Conservation (phyloP, 2,113 vertebrate species). For the Dendropsophus ebraccatus region DNA sequence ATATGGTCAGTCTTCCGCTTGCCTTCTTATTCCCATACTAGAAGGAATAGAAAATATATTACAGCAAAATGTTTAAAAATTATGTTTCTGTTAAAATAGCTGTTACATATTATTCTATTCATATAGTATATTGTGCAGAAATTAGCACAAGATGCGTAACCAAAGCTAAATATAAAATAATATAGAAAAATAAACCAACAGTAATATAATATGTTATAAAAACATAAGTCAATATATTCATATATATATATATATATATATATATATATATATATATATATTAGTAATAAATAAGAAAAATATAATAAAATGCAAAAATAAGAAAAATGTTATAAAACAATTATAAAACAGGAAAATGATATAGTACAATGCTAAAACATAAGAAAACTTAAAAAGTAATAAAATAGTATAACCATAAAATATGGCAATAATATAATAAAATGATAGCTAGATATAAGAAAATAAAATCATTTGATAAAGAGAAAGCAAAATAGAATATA, state of each 20-base stretch:
- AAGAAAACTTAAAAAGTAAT: too few relatives aligned
- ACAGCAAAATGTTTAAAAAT: background rate
- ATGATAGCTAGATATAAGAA: too few relatives aligned
- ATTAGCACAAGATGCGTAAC: background rate
- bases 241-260: too few relatives aligned
- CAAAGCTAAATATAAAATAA: background rate
- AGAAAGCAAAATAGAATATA: background rate
- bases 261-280: too few relatives aligned
- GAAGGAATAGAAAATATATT: background rate
- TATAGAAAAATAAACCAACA: background rate
- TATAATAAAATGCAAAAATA: background rate
- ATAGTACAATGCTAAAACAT: too few relatives aligned
- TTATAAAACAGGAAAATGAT: background rate
- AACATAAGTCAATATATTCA: too few relatives aligned
- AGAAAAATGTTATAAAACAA: too few relatives aligned
- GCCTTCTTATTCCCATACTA: background rate
- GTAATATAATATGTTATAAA: background rate
- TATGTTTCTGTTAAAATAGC: background rate
- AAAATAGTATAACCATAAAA: too few relatives aligned
- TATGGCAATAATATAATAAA: too few relatives aligned
- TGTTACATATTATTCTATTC: background rate
- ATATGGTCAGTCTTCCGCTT: too few relatives aligned
- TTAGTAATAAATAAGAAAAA: background rate
- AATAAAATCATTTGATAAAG: too few relatives aligned
- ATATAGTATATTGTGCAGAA: background rate